These are phyloP conservation scores for Panagrolaimus sp. DNA, from an alignment of 1,140 invertebrate genomes.

Conservation along the genomic window DNA sequence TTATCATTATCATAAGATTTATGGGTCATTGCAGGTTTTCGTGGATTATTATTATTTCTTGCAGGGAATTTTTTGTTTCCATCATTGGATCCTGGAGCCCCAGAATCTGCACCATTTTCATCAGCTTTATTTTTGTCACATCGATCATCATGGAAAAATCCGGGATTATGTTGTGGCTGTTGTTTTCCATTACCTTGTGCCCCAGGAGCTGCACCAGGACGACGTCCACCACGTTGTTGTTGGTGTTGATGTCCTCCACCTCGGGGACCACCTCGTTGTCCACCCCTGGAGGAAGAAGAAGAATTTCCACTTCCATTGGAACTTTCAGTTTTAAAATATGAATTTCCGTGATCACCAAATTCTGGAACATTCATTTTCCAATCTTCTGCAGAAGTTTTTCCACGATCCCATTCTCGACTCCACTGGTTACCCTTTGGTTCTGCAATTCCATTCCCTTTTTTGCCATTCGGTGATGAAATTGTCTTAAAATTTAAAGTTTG, in stretches of 20 bases:
- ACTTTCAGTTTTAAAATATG: neutral
- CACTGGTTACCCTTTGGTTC: constrained; percentile 13
- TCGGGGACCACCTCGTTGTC: too few relatives aligned
- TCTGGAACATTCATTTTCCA: constrained; percentile 15
- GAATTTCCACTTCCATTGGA: too few relatives aligned
- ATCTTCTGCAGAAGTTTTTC: neutral
- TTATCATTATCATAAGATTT: neutral
- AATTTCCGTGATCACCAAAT: constrained; percentile 3
- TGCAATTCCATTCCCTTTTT: neutral
- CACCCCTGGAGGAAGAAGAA: neutral
- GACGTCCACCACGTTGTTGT: neutral
- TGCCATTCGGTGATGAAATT: neutral
- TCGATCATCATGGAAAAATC: constrained; percentile 10
- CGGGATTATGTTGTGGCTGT: constrained; percentile 1
- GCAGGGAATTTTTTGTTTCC: neutral
- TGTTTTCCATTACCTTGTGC: too few relatives aligned
- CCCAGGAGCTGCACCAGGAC: too few relatives aligned
- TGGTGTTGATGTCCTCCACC: too few relatives aligned
- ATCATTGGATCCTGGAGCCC: neutral
- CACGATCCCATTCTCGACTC: constrained; percentile 16
- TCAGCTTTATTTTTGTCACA: neutral
- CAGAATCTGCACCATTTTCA: neutral
- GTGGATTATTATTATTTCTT: neutral
- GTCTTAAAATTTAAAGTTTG: too few relatives aligned
- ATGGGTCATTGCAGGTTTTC: neutral